Percentiles rank a stretch among this genome's conserved stretches.
These are phyloP conservation scores for Hestina assimilis DNA, from an alignment of 1,140 invertebrate genomes.

Conservation along the genomic window DNA sequence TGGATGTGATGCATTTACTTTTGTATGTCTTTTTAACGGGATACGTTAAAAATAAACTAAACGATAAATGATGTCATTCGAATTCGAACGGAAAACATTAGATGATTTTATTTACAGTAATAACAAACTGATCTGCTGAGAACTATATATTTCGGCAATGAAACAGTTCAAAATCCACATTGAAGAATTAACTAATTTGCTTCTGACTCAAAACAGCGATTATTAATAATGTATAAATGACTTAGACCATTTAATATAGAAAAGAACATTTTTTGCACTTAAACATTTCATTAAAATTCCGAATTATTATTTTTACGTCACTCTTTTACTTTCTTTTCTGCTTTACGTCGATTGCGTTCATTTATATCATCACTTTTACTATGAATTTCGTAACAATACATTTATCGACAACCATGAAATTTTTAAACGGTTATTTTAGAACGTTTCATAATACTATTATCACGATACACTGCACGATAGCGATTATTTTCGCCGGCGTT, in stretches of 20 bases:
- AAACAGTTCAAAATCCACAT: not conserved
- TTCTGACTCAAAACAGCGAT: no score
- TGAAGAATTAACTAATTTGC: no score
- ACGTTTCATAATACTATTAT: not conserved
- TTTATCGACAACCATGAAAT: slow-evolving; percentile 1
- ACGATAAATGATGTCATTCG: not conserved
- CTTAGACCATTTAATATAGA: no score
- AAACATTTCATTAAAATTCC: no score
- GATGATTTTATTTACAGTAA: not conserved
- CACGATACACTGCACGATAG: slow-evolving; percentile 1
- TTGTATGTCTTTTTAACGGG: not conserved
- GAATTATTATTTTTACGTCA: no score
- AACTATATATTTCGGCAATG: not conserved
- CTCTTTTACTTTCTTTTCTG: no score
- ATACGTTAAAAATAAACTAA: not conserved
- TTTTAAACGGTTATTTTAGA: not conserved
- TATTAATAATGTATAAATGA: no score
- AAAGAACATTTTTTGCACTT: no score
- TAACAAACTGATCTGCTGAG: not conserved
- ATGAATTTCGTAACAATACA: not conserved
- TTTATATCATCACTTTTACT: slow-evolving; percentile 3
- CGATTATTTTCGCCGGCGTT: slow-evolving; percentile 6
- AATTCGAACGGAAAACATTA: not conserved
- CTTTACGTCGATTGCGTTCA: no score
- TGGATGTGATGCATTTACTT: not conserved